A percentile compares a stretch with the other conserved stretches of the same genome.
These are phyloP conservation scores for Linnaemya tessellans DNA, from an alignment of 2,888 invertebrate species.

Conservation along the genomic window DNA sequence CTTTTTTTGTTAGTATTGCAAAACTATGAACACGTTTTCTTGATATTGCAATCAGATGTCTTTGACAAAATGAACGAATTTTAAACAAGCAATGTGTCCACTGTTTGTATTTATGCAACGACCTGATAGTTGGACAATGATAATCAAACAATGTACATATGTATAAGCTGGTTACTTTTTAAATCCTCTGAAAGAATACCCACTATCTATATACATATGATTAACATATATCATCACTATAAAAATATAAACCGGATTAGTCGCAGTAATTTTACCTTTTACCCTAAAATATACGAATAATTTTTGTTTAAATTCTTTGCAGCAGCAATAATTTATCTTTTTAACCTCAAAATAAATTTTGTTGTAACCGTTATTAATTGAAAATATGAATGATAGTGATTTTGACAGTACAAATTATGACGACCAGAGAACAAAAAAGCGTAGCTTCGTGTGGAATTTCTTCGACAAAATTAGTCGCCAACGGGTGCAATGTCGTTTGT, in stretches of 20 bases:
- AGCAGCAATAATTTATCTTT: conserved; percentile 34
- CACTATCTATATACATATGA: background rate
- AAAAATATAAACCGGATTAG: conserved; percentile 65
- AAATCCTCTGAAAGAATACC: background rate
- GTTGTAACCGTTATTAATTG: conserved; percentile 39
- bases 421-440: conserved; percentile 44
- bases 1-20: too few relatives aligned
- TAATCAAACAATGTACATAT: background rate
- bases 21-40: too few relatives aligned
- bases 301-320: conserved; percentile 50
- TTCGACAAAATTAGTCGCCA: conserved; percentile 72
- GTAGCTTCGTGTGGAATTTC: conserved; percentile 74
- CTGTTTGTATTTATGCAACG: too few relatives aligned
- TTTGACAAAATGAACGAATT: too few relatives aligned
- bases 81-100: too few relatives aligned
- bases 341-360: conserved; percentile 42
- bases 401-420: conserved; percentile 31
- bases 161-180: background rate
- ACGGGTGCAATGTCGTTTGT: conserved; percentile 72
- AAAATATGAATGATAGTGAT: conserved; percentile 44
- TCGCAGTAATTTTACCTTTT: conserved; percentile 46
- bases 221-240: conserved; percentile 48
- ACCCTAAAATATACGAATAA: conserved; percentile 69
- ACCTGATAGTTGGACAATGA: too few relatives aligned
- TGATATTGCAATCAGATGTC: too few relatives aligned